A percentile compares a stretch with the other conserved stretches of the same genome.
Evolutionary conservation across 2,113 vertebrate genomes (phyloP).

Genomic region (Eonycteris spelaea): DNA sequence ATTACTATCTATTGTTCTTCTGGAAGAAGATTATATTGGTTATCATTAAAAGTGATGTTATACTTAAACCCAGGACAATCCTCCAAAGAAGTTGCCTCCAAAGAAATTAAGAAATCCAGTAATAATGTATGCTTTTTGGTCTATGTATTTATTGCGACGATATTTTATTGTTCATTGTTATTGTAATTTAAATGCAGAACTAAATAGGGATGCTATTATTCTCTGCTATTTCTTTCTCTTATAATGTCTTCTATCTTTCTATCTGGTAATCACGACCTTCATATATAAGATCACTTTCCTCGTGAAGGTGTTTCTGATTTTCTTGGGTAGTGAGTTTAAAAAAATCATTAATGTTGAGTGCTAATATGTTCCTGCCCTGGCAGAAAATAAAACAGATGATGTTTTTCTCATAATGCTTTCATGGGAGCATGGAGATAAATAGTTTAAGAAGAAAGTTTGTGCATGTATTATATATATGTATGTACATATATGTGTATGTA

Average conservation of each 20-base stretch:
- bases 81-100: not conserved
- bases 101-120: not conserved
- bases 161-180: not conserved
- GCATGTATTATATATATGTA: not conserved
- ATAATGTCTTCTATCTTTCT: not conserved
- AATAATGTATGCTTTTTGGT: not conserved
- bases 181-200: not conserved
- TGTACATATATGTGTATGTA: not conserved
- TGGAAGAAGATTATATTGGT: not conserved
- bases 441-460: not conserved
- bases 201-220: not conserved
- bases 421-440: not conserved
- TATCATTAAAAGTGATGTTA: not conserved
- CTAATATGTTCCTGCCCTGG: not conserved
- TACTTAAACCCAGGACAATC: not conserved
- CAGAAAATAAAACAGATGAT: not conserved
- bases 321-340: not conserved
- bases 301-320: not conserved
- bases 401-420: not conserved
- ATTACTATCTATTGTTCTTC: not conserved
- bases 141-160: not conserved
- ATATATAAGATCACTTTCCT: not conserved
- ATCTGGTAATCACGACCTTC: not conserved
- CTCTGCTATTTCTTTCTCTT: not conserved
- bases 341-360: not conserved